Base-by-base conservation (phyloP, 2,888 invertebrate genomes). In the Nezara viridula region DNA sequence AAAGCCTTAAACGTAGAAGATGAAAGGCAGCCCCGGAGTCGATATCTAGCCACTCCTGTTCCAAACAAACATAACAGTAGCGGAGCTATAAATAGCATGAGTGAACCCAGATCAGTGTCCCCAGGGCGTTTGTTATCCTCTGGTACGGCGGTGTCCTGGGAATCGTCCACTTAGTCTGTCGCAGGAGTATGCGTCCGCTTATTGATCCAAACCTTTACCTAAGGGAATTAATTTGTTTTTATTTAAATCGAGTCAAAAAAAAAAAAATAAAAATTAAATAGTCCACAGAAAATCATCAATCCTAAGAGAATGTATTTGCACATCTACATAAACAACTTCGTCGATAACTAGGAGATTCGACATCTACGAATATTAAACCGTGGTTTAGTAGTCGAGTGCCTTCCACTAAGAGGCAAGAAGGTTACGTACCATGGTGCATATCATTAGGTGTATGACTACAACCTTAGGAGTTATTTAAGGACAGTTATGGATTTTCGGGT, bases 51-150 rank as follows among this genome's bases (percentile, higher is more conserved):
- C 44, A 47, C 81, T 44, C 81, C 81, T 47, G 24, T 6, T n/a
- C 40, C 44, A 81, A 81, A 81, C 81, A 81, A 81, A 81, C 81
- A 44, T n/a, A 44, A 81, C 44, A n/a, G 66, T 73, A 73, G 66
- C 66, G 16, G 66, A 12, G 44, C 81, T 81, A 81, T 81, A 81
- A 81, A 81, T 81, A 81, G 44, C 12, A 12, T 40, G 81, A 40
- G 81, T 81, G 44, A 81, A 81, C 81, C 81, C 44, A 81, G 44
- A 47, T 81, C 44, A 81, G 81, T 81, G 81, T 81, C 81, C 81
- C 81, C 81, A 44, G 81, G 40, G 81, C 81, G 66, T 73, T 73
- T 73, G 66, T 73, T 73, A 73, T 73, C 32, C 66, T 73, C 14
- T 4, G 32, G 37, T 19, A 32, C 7, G 10, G 6, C 0, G 16